Conservation (phyloP, 2,113 vertebrate species). For the Girardinichthys multiradiatus region DNA sequence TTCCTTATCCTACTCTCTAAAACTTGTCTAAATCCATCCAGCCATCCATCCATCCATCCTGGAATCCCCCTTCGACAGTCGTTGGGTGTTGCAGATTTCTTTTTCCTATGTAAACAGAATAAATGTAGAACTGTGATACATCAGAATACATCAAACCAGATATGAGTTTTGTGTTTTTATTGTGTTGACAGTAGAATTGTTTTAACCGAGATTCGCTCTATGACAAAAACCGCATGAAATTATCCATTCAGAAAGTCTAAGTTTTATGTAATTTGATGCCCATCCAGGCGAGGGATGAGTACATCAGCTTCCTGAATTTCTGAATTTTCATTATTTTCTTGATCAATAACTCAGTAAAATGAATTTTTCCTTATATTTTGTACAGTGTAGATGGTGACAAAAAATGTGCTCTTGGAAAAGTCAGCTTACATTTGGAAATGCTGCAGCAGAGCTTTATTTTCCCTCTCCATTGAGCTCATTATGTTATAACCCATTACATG, state of each 20-base stretch:
- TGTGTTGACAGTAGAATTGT: no score
- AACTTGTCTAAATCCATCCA: no score
- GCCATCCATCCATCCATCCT: no score
- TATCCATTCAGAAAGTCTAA: not conserved
- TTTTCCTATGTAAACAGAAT: no score
- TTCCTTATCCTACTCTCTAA: no score
- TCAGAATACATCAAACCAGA: no score
- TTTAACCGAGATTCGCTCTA: no score
- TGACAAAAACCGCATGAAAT: not conserved
- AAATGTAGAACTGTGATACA: no score
- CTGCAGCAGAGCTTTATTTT: constrained; percentile 39
- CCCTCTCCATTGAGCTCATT: constrained; percentile 36
- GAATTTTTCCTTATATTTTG: constrained; percentile 25
- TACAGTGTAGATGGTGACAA: constrained; percentile 24
- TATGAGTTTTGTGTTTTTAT: no score
- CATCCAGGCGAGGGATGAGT: not conserved
- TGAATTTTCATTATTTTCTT: not conserved
- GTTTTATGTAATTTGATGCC: not conserved
- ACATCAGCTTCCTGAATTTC: no score
- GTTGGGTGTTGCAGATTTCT: no score
- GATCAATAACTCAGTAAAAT: not conserved
- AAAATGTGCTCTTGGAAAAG: not conserved
- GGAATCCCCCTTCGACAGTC: no score
- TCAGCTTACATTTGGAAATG: not conserved
- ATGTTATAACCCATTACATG: constrained; percentile 41